Evolutionary conservation across 2,888 invertebrate species (phyloP).

Genomic region (Dysmachus trigonus): DNA sequence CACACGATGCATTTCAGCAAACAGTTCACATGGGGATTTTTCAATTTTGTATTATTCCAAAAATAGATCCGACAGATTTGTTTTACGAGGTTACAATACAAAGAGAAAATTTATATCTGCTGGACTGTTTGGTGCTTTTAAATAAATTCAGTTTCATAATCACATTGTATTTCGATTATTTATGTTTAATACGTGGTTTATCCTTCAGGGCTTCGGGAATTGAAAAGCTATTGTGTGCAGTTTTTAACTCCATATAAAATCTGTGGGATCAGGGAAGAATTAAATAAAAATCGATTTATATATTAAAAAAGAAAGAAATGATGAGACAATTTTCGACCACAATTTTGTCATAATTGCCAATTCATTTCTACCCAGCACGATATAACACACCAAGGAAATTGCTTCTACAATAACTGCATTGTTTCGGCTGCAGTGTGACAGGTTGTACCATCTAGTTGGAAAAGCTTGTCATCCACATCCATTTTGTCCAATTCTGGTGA

Average conservation of each 20-base stretch:
- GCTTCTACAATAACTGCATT: too few species aligned
- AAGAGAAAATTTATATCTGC: background rate
- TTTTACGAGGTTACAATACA: background rate
- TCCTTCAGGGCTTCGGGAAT: background rate
- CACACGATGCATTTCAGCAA: background rate
- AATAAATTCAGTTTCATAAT: too few species aligned
- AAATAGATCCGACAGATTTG: background rate
- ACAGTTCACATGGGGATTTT: background rate
- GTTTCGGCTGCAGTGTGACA: too few species aligned
- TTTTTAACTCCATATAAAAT: background rate
- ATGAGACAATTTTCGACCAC: too few species aligned
- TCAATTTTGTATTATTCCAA: background rate
- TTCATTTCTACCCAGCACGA: too few species aligned
- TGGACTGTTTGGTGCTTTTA: background rate
- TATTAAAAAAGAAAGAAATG: too few species aligned
- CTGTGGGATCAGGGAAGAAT: background rate
- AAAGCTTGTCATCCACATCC: too few species aligned
- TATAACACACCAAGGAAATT: too few species aligned
- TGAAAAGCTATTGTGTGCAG: background rate
- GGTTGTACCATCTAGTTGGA: too few species aligned
- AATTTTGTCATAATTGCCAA: too few species aligned
- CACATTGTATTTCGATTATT: background rate
- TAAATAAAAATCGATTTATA: background rate
- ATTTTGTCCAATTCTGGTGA: too few species aligned
- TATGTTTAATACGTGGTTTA: background rate